Base-by-base conservation (phyloP, 2,113 vertebrate species). In the Rattus rattus region DNA sequence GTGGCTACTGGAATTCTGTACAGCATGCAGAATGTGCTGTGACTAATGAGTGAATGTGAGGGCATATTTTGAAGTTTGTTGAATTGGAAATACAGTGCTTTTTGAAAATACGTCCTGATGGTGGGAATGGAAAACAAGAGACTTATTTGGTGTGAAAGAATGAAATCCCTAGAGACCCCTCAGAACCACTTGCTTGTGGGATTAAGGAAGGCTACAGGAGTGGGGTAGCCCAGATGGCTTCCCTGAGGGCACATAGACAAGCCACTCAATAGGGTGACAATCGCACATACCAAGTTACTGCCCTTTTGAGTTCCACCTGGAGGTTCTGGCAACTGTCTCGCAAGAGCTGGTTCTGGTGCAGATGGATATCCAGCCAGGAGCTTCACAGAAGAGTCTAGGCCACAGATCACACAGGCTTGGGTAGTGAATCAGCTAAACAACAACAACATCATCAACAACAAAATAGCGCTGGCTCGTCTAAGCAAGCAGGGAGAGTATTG, bases 371-470 rank as follows among this genome's bases (percentile, higher is more conserved):
- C 0, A 73, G n/a, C 63, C n/a, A 39, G 95, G 75, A 93, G 85
- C 92, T 61, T 77, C 28, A 63, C n/a, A 2, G 61, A 75, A 75
- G 61, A 43, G 69, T 75, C 73, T 28, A 79, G 88, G 84, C 69
- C 79, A 26, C 92, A 87, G 96, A 86, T 4, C 56, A 83, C 75
- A 79, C 47, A 84, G 96, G 69, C 92, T 91, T 96, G 93, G 92
- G 94, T 73, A 73, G 43, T 91, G 93, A 96, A 79, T 97, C 84
- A 89, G 94, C 96, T 94, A 95, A 39, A 96, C 89, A 93, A 88
- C 89, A 93, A 88, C 93, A 96, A 36, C 33, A 56, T 61, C 61
- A 81, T 33, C 19, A 43, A 56, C 54, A 49, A 43, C 43, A 91
- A 94, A 95, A 88, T 85, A 90, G 9, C 4, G 9, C 73, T 30